Evolutionary conservation across 2,797 vertebrate species (phyloP).

Genomic region (Sebastes hopkinsi): DNA sequence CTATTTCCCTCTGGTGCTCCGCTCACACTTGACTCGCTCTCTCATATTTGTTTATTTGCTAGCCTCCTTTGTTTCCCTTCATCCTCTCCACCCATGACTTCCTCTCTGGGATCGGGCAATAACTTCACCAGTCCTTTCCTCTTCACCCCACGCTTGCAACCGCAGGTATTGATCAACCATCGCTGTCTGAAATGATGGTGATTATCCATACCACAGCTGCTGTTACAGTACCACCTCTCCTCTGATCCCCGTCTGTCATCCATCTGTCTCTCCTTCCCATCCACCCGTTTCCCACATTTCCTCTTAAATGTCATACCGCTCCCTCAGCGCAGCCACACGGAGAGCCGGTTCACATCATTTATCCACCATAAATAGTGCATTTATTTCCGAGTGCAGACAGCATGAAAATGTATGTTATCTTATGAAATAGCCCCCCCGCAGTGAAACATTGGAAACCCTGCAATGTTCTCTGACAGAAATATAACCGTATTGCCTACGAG

Average conservation of each 20-base stretch:
- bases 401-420: slow-evolving; percentile 33
- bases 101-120: neutral
- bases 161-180: slow-evolving; percentile 55
- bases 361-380: slow-evolving; percentile 47
- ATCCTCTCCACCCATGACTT: neutral
- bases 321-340: slow-evolving; percentile 23
- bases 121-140: neutral
- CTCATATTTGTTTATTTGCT: slow-evolving; percentile 21
- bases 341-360: slow-evolving; percentile 51
- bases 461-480: slow-evolving; percentile 28
- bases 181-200: slow-evolving; percentile 37
- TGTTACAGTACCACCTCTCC: slow-evolving; percentile 21
- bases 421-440: neutral
- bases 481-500: slow-evolving; percentile 14
- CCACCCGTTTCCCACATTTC: slow-evolving; percentile 28
- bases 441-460: slow-evolving; percentile 28
- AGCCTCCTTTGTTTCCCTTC: neutral
- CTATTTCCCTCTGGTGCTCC: neutral
- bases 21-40: slow-evolving; percentile 8
- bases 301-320: slow-evolving; percentile 45
- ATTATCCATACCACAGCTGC: slow-evolving; percentile 47
- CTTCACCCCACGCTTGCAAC: neutral
- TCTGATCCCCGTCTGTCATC: slow-evolving; percentile 30
- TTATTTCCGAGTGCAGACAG: slow-evolving; percentile 35
- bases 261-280: slow-evolving; percentile 30